Percentiles rank a stretch among this genome's conserved stretches.
Evolutionary conservation across 2,113 vertebrate genomes (phyloP).

Genomic region (Eclectus roratus): DNA sequence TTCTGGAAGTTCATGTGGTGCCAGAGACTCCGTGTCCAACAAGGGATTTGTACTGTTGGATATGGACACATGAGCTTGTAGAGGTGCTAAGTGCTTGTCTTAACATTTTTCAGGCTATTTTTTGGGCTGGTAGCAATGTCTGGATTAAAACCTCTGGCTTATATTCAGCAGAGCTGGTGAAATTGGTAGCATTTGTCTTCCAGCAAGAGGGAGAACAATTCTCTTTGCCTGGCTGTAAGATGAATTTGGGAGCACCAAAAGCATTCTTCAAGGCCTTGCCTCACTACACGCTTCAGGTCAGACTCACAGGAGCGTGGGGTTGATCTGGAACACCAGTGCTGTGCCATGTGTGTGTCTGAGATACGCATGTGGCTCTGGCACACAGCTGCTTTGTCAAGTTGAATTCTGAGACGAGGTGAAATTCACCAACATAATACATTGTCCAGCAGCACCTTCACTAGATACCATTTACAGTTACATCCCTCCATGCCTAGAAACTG

Average conservation of each 20-base stretch:
- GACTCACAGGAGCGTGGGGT: background rate
- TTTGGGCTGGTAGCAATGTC: background rate
- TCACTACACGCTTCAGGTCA: background rate
- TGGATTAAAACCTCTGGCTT: background rate
- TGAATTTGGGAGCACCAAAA: background rate
- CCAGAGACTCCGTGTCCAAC: background rate
- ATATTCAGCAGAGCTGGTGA: background rate
- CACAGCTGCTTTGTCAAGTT: background rate
- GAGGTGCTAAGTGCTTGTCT: background rate
- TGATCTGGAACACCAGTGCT: background rate
- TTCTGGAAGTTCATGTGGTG: background rate
- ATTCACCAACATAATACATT: background rate
- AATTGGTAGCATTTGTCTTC: background rate
- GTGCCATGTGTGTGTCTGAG: background rate
- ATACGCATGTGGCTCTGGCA: background rate
- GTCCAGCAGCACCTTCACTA: background rate
- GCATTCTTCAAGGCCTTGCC: background rate
- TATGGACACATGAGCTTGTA: background rate
- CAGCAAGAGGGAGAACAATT: background rate
- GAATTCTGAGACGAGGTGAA: background rate
- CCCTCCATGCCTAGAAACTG: background rate
- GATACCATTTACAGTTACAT: background rate
- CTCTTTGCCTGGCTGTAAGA: background rate
- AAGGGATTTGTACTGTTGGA: background rate
- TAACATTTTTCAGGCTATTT: background rate